Conservation (phyloP, 1,140 invertebrate species). For the Sinella curviseta region DNA sequence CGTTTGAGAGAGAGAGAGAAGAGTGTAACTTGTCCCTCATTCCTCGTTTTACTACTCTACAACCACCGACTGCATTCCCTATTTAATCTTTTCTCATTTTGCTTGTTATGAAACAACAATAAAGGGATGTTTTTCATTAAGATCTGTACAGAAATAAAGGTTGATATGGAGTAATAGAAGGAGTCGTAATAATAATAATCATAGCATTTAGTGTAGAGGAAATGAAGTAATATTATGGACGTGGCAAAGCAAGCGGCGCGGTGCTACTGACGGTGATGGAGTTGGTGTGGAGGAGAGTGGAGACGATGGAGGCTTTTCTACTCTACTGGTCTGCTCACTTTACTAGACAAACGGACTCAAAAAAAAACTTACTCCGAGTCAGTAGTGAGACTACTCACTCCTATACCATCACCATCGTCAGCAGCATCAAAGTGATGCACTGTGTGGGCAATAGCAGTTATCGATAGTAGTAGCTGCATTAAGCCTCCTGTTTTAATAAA, state of each 20-base stretch:
- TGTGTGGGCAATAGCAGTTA: background rate
- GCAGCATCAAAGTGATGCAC: too few species aligned
- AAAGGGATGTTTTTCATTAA: conserved; percentile 24
- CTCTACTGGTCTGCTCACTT: background rate
- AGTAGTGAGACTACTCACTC: too few species aligned
- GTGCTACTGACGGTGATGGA: background rate
- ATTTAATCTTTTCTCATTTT: conserved; percentile 13
- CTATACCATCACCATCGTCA: too few species aligned
- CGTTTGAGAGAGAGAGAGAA: background rate
- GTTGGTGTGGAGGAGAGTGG: background rate
- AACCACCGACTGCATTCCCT: background rate
- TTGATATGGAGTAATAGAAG: background rate
- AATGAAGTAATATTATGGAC: conserved; percentile 21
- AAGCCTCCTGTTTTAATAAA: background rate
- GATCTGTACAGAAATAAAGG: conserved; percentile 12
- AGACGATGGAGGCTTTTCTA: background rate
- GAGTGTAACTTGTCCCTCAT: conserved; percentile 4
- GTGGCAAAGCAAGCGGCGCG: background rate
- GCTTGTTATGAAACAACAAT: conserved; percentile 15
- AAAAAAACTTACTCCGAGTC: background rate
- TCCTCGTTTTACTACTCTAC: background rate
- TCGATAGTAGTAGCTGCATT: background rate
- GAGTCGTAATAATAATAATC: conserved; percentile 22
- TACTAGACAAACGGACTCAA: background rate
- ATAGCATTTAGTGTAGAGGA: conserved; percentile 16